Base-by-base conservation (phyloP, 2,113 vertebrate species). In the Sceloporus undulatus region DNA sequence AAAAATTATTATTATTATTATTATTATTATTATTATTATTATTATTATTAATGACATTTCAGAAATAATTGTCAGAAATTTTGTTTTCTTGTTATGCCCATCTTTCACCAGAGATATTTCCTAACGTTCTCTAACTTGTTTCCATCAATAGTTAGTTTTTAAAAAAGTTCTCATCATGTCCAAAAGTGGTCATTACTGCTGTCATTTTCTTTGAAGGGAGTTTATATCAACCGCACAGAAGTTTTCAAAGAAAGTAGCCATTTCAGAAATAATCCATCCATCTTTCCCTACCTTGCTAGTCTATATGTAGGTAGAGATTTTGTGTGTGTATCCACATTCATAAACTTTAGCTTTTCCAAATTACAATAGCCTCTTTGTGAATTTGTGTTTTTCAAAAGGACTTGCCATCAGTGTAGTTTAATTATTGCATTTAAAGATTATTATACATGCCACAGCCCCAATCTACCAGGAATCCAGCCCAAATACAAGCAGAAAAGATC, bases 61-160 rank as follows among this genome's bases (percentile, higher is more conserved):
- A 94, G 89, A 94, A 94, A 87, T 90, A 94, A 93, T 42, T 93
- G 92, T 92, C 91, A 93, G 85, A 87, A 89, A 89, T 94, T 89
- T 40, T 91, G 66, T 79, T 82, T 90, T 85, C 75, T 94, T 68
- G 48, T 68, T 65, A 9, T 90, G 62, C 84, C 68, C 18, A 77
- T 56, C 79, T 0, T 66, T 90, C 62, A 68, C 29, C 66, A 13
- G 21, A 40, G 6, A 21, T 7, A 18, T 87, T 93, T 90, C 42
- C 52, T 86, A 91, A 88, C 84, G 88, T 0, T 0, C 0, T 89
- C 52, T 29, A 73, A 66, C 42, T 59, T 68, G 77, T 84, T 94
- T 91, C 83, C 85, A 90, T 25, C 68, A 89, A 70, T 81, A 93
- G 78, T 1, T 88, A 52, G 48, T 56, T 85, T 89, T 48, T 75